Evolutionary conservation across 2,113 vertebrate genomes (phyloP).

Genomic region (Brienomyrus longianalis): DNA sequence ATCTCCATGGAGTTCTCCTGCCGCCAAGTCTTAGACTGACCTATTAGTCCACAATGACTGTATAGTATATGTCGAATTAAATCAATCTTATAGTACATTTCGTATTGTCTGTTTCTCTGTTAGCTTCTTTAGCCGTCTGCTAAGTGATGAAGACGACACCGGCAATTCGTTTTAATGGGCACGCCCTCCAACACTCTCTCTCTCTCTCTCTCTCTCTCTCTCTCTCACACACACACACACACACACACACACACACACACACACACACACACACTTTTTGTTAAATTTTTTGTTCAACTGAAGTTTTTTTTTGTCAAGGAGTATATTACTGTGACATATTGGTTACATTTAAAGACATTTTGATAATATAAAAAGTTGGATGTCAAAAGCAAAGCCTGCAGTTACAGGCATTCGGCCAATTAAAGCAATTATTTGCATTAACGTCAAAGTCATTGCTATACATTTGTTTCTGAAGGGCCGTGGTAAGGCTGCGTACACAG

Average conservation of each 20-base stretch:
- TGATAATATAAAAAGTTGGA: not conserved
- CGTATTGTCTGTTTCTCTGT: slow-evolving; percentile 32
- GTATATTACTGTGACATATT: not conserved
- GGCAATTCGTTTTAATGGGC: slow-evolving; percentile 38
- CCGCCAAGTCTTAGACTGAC: not conserved
- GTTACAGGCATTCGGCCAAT: not conserved
- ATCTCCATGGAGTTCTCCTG: not conserved
- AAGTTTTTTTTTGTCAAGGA: not conserved
- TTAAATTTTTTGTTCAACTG: not conserved
- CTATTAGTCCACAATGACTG: not conserved
- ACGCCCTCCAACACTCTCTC: not conserved
- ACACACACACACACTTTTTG: not conserved
- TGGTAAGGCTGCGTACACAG: not conserved
- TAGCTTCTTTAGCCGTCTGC: slow-evolving; percentile 43
- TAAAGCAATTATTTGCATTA: slow-evolving; percentile 10
- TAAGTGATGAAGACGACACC: slow-evolving; percentile 29
- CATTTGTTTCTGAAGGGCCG: not conserved
- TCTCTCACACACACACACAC: not conserved
- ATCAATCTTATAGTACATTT: not conserved
- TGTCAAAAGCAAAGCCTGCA: not conserved
- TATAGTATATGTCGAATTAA: not conserved
- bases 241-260: not conserved
- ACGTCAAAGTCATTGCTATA: not conserved
- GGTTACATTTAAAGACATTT: not conserved
- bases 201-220: not conserved